These are phyloP conservation scores for Diaphora mendica DNA, from an alignment of 2,888 invertebrate genomes.

Conservation along the genomic window DNA sequence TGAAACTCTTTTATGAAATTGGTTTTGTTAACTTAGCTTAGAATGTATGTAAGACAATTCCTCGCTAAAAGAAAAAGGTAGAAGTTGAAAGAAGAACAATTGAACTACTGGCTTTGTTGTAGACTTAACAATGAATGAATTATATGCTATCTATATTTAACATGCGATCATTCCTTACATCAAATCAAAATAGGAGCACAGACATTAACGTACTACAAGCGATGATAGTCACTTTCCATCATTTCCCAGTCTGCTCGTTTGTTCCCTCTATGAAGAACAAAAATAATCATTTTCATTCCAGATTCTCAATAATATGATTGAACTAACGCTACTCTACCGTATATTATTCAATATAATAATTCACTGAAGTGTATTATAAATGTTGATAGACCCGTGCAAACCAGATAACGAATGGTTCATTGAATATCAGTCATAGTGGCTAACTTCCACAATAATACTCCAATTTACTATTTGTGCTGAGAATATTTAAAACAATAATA, in stretches of 20 bases:
- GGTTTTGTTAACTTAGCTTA: background rate
- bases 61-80: background rate
- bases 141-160: background rate
- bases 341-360: background rate
- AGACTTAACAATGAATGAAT: background rate
- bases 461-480: conserved; percentile 19
- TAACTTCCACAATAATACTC: conserved; percentile 32
- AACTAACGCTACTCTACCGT: too few species aligned
- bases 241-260: too few species aligned
- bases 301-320: too few species aligned
- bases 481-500: conserved; percentile 14
- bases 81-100: background rate
- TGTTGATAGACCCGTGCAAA: conserved; percentile 9
- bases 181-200: background rate
- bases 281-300: too few species aligned
- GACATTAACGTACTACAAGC: background rate
- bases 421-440: conserved; percentile 28
- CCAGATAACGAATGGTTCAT: conserved; percentile 21
- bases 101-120: background rate
- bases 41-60: background rate
- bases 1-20: background rate
- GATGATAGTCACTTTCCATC: too few species aligned
- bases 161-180: background rate
- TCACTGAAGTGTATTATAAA: conserved; percentile 6
- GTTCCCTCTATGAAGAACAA: too few species aligned